Conservation (phyloP, 1,140 invertebrate species). For the Drosophila hydei region DNA sequence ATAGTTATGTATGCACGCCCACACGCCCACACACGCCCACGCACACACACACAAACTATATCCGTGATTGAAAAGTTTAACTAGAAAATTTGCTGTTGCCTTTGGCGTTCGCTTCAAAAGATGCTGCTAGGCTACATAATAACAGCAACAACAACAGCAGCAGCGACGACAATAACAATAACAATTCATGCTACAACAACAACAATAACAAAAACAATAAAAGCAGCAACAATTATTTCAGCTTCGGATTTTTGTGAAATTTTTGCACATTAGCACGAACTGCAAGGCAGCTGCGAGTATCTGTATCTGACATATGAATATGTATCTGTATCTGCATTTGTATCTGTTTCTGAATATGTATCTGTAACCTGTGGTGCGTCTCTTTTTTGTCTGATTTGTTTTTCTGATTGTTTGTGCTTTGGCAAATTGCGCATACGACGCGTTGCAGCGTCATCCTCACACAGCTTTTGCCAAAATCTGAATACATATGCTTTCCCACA, state of each 20-base stretch:
- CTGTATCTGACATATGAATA: constrained; percentile 9
- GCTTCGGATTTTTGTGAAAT: constrained; percentile 39
- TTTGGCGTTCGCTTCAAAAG: constrained; percentile 22
- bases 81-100: constrained; percentile 18
- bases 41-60: constrained; percentile 7
- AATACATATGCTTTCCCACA: background rate
- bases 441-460: constrained; percentile 64
- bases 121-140: constrained; percentile 17
- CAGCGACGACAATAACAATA: no score
- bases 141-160: no score
- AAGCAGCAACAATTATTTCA: constrained; percentile 27
- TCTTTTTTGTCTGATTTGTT: constrained; percentile 14
- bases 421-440: constrained; percentile 41
- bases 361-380: constrained; percentile 16
- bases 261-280: constrained; percentile 47
- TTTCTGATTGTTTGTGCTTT: constrained; percentile 31
- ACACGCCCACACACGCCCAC: constrained; percentile 21
- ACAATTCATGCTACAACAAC: background rate
- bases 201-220: background rate
- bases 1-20: constrained; percentile 28
- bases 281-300: constrained; percentile 50
- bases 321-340: constrained; percentile 8
- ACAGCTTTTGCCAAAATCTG: constrained; percentile 26
- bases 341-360: background rate
- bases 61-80: constrained; percentile 53